Evolutionary conservation across 37 sponge, comb jelly and placozoan species (phyloP), one percentile per base, ranked within the genome.

Genomic region (Eunapius fragilis): DNA sequence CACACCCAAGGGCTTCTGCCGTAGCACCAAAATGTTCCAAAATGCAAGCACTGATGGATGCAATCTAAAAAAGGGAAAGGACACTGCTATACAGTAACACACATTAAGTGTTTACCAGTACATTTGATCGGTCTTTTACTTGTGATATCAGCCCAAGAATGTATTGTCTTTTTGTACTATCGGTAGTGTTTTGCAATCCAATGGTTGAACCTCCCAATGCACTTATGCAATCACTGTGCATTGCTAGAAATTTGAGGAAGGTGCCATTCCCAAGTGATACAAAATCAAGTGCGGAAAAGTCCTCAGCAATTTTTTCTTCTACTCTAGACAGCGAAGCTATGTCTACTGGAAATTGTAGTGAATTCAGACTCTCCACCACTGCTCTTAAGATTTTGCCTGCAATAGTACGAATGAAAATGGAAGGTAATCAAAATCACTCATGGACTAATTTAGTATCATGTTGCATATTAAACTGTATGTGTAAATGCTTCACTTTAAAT

Each of bases 1-100:
- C 92, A 80, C 82, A 87, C 23, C 80, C 71, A 23, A 91, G 88
- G 6, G 82, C 83, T 33, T 82, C 79, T 25, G 87, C 84, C 6
- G 49, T 6, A 31, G 83, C 85, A 2, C 84, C 70, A 76, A 87
- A 87, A 71, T 91, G 88, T 9, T 45, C 9, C 9, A 45, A 9
- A 45, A 68, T 31, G 68, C 41, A 41, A 69, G 37, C 27, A 32
- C 27, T 25, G 68, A 67, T 37, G 28, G 67, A 7, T 78, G 5
- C 12, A 30, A 27, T 69, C 26, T 25, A 9, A 30, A 30, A 76
- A 76, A n/a, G n/a, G 35, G 25, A 76, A n/a, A 36, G 3, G 35
- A 5, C 31, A 76, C 9, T 76, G 35, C 31, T 7, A 34, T 76
- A 37, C n/a, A 45, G 47, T 11, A 45, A 45, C 9, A 11, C 9